Evolutionary conservation across 2,888 invertebrate species (phyloP), one percentile per base, ranked within the genome.

Genomic region (Nephrocerus scutellatus): DNA sequence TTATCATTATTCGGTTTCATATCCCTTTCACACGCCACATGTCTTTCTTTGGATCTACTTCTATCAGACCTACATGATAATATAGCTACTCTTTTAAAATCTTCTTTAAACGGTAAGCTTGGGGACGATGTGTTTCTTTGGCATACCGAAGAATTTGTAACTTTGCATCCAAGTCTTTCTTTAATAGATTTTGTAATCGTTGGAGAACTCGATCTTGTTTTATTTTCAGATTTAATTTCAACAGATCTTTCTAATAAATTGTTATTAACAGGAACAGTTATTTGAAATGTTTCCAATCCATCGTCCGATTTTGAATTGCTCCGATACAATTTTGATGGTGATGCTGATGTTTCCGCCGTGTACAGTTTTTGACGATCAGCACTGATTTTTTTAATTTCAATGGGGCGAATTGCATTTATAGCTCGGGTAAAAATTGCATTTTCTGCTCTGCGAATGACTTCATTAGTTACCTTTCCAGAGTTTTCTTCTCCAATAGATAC

Each of bases 351-450:
- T 32, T 49, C 77, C 44, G 74, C 75, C 5, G 75, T 71, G 57
- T 82, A 81, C 19, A 81, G 60, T 58, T 82, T 80, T 10, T 76
- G 72, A n/a, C 81, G 73, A 51, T 82, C 82, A 12, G 44, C 43
- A 37, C 79, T 79, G 34, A 80, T 80, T 62, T 82, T 83, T 57
- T 82, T 83, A 33, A 81, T 81, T 70, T 84, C 84, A 35, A 82
- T 79, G 1, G 84, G 83, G 41, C 82, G 73, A 30, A 85, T 79
- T 0, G 87, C 84, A 56, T 82, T 86, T 28, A 86, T 84, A 1
- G 86, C 86, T 65, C 91, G 88, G 26, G 90, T 85, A 62, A 91
- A 87, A 52, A 92, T 84, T 0, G 86, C 90, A 62, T 91, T 90
- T 70, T 92, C 91, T 2, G 92, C 91, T 49, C 89, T 75, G 60